Percentiles rank a stretch among this genome's conserved stretches.
phyloP scores from a whole-genome alignment of 1,140 invertebrate genomes.

The Dolichoris vasculosae region DNA sequence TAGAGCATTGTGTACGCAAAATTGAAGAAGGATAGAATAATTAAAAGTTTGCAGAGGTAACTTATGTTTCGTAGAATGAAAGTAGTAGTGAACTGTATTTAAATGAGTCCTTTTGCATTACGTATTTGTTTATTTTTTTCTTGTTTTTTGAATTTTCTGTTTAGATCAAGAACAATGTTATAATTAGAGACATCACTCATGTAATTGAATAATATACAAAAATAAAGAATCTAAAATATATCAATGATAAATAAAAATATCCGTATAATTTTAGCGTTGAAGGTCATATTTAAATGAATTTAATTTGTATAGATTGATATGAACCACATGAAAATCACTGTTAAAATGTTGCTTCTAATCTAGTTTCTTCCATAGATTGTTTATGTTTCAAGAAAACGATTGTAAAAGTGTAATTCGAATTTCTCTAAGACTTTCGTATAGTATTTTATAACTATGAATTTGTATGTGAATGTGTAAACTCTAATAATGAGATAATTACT shows the following conservation, averaged over 20 bases:
- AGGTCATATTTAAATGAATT: neutral
- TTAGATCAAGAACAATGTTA: neutral
- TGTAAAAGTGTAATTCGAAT: neutral
- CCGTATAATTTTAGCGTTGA: neutral
- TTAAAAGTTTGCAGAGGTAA: slow-evolving; percentile 32
- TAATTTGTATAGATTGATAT: neutral
- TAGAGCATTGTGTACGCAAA: slow-evolving; percentile 36
- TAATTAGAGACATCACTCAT: slow-evolving; percentile 1
- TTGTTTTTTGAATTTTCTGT: slow-evolving; percentile 15
- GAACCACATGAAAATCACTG: neutral
- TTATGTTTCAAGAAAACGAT: neutral
- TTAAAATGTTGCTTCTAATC: neutral
- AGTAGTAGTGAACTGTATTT: slow-evolving; percentile 47
- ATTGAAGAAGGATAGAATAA: slow-evolving; percentile 38
- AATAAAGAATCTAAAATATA: too few relatives aligned
- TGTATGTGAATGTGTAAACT: neutral
- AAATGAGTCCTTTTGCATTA: slow-evolving; percentile 35
- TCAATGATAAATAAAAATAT: too few relatives aligned
- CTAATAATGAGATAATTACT: neutral
- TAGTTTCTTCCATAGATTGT: neutral
- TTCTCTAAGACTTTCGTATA: neutral
- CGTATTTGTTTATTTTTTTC: neutral
- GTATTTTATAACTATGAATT: neutral
- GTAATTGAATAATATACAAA: too few relatives aligned
- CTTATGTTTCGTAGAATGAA: slow-evolving; percentile 47